phyloP scores from a whole-genome alignment of 2,888 invertebrate genomes.

The Poecilobothrus nobilitatus region DNA sequence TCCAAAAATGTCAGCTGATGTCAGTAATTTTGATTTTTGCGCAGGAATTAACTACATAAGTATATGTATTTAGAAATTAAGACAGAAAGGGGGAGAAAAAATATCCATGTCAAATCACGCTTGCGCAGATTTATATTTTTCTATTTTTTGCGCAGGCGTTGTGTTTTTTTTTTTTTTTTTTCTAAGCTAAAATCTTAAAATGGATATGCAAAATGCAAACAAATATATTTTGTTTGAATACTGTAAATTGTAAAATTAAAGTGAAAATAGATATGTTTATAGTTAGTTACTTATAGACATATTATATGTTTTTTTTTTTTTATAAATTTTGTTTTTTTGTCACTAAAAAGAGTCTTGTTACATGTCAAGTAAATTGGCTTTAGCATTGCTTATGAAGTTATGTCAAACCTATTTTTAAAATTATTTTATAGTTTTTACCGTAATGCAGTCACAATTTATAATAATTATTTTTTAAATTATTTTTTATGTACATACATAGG shows the following conservation, averaged over 20 bases:
- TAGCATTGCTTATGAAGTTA: neutral
- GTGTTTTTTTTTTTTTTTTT: neutral
- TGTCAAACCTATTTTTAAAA: neutral
- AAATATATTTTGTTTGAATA: no score
- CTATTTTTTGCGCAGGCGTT: neutral
- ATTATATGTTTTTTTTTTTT: neutral
- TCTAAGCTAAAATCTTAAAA: neutral
- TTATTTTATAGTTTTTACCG: neutral
- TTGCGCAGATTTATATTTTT: neutral
- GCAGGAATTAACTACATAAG: neutral
- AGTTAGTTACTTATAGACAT: no score
- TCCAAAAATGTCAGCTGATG: constrained; percentile 1
- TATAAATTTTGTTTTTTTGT: neutral
- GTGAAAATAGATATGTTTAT: no score
- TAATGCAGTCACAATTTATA: neutral
- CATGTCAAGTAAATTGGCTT: neutral
- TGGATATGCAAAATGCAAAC: no score
- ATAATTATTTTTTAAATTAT: neutral
- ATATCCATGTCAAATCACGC: neutral
- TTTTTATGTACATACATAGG: neutral
- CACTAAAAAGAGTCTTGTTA: neutral
- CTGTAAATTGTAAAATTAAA: no score
- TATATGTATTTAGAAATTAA: neutral
- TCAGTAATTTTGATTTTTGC: neutral
- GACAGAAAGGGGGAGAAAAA: neutral